Percentiles rank a stretch among this genome's conserved stretches.
Evolutionary conservation across 2,888 invertebrate species (phyloP).

Genomic region (Chrysomela aeneicollis): DNA sequence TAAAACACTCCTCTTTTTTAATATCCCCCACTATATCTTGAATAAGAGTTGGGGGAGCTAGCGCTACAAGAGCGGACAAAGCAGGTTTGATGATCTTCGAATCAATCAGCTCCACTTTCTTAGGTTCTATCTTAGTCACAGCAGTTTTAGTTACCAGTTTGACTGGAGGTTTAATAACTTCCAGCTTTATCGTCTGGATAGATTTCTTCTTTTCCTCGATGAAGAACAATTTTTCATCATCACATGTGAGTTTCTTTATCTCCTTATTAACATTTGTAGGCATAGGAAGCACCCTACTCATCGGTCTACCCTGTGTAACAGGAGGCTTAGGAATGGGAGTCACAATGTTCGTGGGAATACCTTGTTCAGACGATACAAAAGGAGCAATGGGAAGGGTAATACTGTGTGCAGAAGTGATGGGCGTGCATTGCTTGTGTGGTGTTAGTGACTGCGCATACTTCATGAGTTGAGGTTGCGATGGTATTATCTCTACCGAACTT

Average conservation of each 20-base stretch:
- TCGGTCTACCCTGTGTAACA: conserved; percentile 67
- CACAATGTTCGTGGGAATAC: conserved; percentile 76
- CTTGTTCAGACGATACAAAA: conserved; percentile 63
- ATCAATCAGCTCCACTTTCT: conserved; percentile 44
- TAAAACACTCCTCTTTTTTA: conserved; percentile 20
- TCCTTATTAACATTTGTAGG: conserved; percentile 69
- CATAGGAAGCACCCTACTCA: conserved; percentile 81
- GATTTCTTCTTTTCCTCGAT: conserved; percentile 62
- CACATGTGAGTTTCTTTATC: conserved; percentile 59
- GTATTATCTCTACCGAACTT: conserved; percentile 25
- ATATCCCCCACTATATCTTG: conserved; percentile 17
- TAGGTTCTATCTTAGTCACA: conserved; percentile 32
- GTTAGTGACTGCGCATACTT: conserved; percentile 46
- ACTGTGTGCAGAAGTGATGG: conserved; percentile 61
- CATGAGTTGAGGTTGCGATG: conserved; percentile 44
- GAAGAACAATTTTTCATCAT: conserved; percentile 64
- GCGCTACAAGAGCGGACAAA: conserved; percentile 14
- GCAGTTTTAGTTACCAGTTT: conserved; percentile 31
- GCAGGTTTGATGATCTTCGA: conserved; percentile 40
- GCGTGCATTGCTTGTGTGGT: conserved; percentile 40
- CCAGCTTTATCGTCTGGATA: conserved; percentile 55
- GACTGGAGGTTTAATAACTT: conserved; percentile 40
- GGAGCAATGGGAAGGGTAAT: conserved; percentile 69
- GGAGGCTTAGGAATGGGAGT: conserved; percentile 69
- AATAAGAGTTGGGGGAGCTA: background rate